These are phyloP conservation scores for Archivesica marissinica DNA, from an alignment of 1,140 invertebrate genomes.

Conservation along the genomic window DNA sequence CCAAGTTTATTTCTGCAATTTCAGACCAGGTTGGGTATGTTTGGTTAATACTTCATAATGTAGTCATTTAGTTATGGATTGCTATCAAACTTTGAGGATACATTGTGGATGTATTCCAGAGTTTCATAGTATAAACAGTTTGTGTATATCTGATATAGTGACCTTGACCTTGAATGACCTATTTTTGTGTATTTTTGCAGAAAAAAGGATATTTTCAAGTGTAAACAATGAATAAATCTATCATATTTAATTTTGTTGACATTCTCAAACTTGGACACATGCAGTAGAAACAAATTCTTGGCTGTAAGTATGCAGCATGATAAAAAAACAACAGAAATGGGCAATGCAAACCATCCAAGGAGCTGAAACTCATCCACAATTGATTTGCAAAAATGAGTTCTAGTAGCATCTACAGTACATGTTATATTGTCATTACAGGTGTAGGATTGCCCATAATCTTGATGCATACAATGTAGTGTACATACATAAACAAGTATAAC, in stretches of 20 bases:
- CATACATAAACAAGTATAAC: no score
- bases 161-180: conserved; percentile 17
- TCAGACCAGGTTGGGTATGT: not conserved
- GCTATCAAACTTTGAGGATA: not conserved
- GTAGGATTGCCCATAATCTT: no score
- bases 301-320: not conserved
- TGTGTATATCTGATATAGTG: not conserved
- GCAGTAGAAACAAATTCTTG: not conserved
- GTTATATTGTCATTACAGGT: no score
- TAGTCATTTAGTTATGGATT: not conserved
- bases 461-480: no score
- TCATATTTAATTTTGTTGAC: not conserved
- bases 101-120: not conserved
- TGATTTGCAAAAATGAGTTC: no score
- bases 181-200: not conserved
- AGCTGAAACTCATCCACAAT: no score
- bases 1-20: not conserved
- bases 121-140: not conserved
- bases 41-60: not conserved
- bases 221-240: not conserved
- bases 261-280: not conserved
- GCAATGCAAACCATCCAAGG: no score
- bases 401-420: no score
- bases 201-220: not conserved
- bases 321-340: not conserved